Base-by-base conservation (phyloP, 2,113 vertebrate species). In the Syngnathus floridae region DNA sequence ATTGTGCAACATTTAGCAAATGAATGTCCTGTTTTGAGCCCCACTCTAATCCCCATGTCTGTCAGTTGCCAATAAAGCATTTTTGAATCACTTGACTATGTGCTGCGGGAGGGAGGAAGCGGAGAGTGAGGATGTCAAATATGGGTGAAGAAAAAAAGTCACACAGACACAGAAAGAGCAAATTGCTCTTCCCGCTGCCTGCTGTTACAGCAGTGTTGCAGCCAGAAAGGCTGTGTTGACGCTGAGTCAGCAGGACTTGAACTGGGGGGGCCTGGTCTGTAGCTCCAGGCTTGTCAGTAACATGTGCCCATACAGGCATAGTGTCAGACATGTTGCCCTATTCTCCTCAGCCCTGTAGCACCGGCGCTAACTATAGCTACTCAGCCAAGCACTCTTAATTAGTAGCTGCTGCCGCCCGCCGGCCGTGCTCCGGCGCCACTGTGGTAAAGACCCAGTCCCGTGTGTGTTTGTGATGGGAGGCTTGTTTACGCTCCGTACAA, bases 181-280 rank as follows among this genome's bases (percentile, higher is more conserved):
- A 83, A 71, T 74, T 72, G 56, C 65, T 54, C 70, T 57, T 54
- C 64, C 35, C 19, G 54, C 67, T 57, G 62, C 68, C 41, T 80
- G 77, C 78, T 81, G 62, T 61, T 70, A 62, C 46, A 70, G 77
- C 61, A 78, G 64, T 65, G 65, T 75, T 80, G 74, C 76, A 81
- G 77, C 68, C 83, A 85, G 80, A 76, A 76, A 65, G 55, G 73
- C 81, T 69, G 69, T 59, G 76, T 67, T 71, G 69, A 79, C 63
- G 83, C 83, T 84, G 83, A 88, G 76, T 88, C 87, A 87, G 87
- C 85, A 83, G 71, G 77, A 77, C 73, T 78, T 80, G 71, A 84
- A 84, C 73, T 65, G 67, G 65, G 73, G 71, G 71, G 73, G 80
- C 65, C 79, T 75, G 70, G 74, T 77, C 63, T 70, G 46, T 52